These are phyloP conservation scores for Harpagoxenus sublaevis DNA, from an alignment of 2,888 invertebrate species.

Conservation along the genomic window DNA sequence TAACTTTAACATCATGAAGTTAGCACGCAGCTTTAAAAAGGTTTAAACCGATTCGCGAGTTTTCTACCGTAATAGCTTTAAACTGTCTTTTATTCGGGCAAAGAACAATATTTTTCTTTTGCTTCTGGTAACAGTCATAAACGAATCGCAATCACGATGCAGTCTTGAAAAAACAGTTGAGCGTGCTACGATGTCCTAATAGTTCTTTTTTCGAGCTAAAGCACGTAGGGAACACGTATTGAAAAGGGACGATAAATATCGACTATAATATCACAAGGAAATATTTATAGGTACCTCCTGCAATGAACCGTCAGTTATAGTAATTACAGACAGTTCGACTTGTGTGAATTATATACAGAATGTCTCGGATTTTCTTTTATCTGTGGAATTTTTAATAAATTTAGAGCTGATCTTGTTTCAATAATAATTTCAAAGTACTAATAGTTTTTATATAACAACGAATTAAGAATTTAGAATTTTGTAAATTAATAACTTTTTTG, in stretches of 20 bases:
- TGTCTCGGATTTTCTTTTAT: background rate
- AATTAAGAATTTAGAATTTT: background rate
- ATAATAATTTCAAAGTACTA: background rate
- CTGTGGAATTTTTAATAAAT: background rate
- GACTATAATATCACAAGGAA: background rate
- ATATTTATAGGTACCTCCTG: background rate
- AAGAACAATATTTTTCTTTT: constrained; percentile 32
- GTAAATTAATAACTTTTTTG: too few species aligned
- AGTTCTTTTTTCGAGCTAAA: background rate
- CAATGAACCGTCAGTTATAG: background rate
- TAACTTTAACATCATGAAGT: background rate
- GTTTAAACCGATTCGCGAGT: background rate
- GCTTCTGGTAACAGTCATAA: constrained; percentile 13
- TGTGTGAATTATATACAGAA: background rate
- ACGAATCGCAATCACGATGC: background rate
- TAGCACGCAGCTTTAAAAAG: background rate
- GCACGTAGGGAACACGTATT: background rate
- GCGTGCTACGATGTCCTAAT: background rate
- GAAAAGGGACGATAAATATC: background rate
- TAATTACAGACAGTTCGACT: background rate
- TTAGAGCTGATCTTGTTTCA: background rate
- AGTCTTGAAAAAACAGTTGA: constrained; percentile 22
- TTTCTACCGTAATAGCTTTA: constrained; percentile 9
- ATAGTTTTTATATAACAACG: background rate
- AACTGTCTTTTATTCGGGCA: background rate